phyloP scores from a whole-genome alignment of 2,888 invertebrate species.

The Drosophila rellima region DNA sequence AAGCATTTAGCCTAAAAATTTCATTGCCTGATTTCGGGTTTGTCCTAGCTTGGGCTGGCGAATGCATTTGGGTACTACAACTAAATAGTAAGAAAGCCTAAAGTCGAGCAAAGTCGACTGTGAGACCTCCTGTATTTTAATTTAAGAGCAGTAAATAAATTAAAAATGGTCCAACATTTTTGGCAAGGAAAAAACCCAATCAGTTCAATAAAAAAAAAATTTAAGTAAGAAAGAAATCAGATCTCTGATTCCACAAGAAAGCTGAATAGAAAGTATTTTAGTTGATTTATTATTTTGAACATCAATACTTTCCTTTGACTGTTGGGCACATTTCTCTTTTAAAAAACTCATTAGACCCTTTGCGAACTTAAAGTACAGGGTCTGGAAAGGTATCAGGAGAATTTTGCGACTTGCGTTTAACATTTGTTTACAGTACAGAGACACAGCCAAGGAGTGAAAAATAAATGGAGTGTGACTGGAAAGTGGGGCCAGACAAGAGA shows the following conservation, averaged over 20 bases:
- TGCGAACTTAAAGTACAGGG: background rate
- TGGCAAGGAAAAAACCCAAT: no score
- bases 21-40: constrained; percentile 46
- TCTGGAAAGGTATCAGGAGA: constrained; percentile 18
- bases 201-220: no score
- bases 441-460: constrained; percentile 72
- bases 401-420: constrained; percentile 57
- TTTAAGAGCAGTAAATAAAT: no score
- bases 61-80: constrained; percentile 41
- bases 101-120: background rate
- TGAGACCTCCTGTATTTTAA: no score
- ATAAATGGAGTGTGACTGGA: constrained; percentile 77
- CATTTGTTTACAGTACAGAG: constrained; percentile 62
- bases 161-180: no score
- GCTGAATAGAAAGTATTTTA: no score
- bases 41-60: constrained; percentile 13
- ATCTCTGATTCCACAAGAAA: no score
- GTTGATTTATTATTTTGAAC: no score
- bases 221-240: no score
- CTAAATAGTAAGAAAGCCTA: background rate
- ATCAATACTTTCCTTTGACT: no score
- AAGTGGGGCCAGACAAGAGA: constrained; percentile 19
- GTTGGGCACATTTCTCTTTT: no score
- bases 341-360: background rate
- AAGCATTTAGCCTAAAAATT: constrained; percentile 63